Percentiles rank a stretch among this genome's conserved stretches.
Conservation (phyloP, 2,888 invertebrate species). For the Dysmachus trigonus region DNA sequence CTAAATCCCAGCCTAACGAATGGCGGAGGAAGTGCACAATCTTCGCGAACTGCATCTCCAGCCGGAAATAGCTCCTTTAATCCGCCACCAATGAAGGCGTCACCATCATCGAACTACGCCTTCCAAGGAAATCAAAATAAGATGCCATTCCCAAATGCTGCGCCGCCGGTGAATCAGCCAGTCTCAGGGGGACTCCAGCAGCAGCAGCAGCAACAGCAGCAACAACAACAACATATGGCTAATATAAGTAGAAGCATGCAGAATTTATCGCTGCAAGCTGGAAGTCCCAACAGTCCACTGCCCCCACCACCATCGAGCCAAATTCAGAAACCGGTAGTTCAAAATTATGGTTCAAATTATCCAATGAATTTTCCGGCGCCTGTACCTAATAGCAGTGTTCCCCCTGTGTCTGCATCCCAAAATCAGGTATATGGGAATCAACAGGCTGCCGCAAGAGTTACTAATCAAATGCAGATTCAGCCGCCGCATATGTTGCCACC, state of each 20-base stretch:
- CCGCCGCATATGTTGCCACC: background rate
- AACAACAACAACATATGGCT: background rate
- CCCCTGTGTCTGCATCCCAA: background rate
- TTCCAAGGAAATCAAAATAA: background rate
- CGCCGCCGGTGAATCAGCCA: background rate
- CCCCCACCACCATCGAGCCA: constrained; percentile 32
- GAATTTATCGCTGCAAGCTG: constrained; percentile 47
- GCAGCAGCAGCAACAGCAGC: background rate
- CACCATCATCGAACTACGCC: background rate
- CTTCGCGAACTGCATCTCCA: constrained; percentile 62
- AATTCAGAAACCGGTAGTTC: background rate
- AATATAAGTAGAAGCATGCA: constrained; percentile 53
- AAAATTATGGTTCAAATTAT: background rate
- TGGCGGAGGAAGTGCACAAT: constrained; percentile 57
- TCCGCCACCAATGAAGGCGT: constrained; percentile 37
- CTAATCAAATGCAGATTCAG: background rate
- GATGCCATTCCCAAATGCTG: background rate
- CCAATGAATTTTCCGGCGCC: background rate
- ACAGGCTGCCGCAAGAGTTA: background rate
- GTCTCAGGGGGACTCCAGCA: background rate
- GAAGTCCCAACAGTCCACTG: constrained; percentile 20
- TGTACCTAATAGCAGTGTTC: background rate
- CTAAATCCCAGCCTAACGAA: constrained; percentile 1
- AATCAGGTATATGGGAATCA: background rate
- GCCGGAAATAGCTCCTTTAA: constrained; percentile 53